Conservation (phyloP, 2,888 invertebrate genomes). For the Chirona hameri region DNA sequence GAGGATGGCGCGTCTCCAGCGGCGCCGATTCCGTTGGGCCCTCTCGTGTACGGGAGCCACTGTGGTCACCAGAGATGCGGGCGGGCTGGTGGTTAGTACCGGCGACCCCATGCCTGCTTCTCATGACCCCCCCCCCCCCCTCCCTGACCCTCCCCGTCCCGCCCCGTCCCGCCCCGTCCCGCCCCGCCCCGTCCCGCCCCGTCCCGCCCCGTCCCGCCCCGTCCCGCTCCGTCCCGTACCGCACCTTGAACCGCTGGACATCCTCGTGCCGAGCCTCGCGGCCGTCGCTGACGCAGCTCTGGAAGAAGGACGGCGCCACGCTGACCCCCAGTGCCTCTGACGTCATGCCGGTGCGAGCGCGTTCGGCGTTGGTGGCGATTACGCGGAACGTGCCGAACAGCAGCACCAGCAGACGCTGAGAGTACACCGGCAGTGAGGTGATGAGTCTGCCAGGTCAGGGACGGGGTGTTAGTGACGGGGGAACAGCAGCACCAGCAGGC, state of each 20-base stretch:
- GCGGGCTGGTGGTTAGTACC: background rate
- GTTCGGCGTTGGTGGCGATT: conserved; percentile 85
- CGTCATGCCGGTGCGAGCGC: conserved; percentile 88
- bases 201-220: background rate
- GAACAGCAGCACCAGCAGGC: background rate
- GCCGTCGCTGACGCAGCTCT: conserved; percentile 91
- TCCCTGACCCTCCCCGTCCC: background rate
- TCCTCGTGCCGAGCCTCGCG: conserved; percentile 95
- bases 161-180: conserved; percentile 37
- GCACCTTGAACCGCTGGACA: conserved; percentile 87
- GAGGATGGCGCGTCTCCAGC: background rate
- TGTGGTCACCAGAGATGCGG: background rate
- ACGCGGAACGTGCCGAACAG: conserved; percentile 92
- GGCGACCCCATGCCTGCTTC: too few relatives aligned
- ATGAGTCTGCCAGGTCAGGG: conserved; percentile 32
- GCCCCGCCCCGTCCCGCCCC: conserved; percentile 53
- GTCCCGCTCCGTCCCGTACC: background rate
- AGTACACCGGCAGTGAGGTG: conserved; percentile 71
- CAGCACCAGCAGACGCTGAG: conserved; percentile 88
- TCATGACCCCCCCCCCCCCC: background rate
- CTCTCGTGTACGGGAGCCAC: background rate
- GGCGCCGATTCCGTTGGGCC: too few relatives aligned
- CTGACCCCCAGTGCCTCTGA: conserved; percentile 92
- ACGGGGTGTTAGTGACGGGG: background rate
- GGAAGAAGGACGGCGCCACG: conserved; percentile 93